These are phyloP conservation scores for Alfaro cultratus DNA, from an alignment of 2,797 vertebrate species.

Conservation along the genomic window DNA sequence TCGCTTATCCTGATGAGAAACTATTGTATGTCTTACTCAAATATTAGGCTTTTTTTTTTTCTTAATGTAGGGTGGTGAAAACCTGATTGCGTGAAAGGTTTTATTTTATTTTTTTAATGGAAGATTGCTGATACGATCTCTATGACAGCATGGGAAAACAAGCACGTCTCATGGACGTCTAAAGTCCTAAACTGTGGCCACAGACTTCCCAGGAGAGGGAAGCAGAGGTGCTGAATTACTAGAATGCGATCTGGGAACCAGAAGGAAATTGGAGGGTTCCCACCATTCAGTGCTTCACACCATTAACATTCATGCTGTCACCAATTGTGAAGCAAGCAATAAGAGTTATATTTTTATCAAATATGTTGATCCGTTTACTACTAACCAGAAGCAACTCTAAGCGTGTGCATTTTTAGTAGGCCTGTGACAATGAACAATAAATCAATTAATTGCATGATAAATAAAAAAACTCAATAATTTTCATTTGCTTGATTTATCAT, in stretches of 20 bases:
- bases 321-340: too few species aligned
- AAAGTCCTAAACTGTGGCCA: neutral
- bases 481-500: too few species aligned
- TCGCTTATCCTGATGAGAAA: slow-evolving; percentile 47
- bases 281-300: neutral
- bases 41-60: slow-evolving; percentile 14
- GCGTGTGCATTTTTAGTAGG: too few species aligned
- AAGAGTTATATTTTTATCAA: too few species aligned
- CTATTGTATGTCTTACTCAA: slow-evolving; percentile 33
- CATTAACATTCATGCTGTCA: too few species aligned
- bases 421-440: too few species aligned
- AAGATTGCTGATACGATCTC: neutral
- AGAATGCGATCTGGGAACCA: neutral
- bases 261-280: neutral
- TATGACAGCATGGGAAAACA: neutral
- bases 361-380: too few species aligned
- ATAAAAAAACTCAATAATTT: too few species aligned
- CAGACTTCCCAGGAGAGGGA: neutral
- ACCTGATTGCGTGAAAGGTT: slow-evolving; percentile 14
- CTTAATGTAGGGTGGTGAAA: slow-evolving; percentile 40
- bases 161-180: neutral
- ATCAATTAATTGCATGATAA: too few species aligned
- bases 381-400: too few species aligned
- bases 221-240: neutral
- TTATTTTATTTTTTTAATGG: slow-evolving; percentile 10